These are phyloP conservation scores for Perdita meconis DNA, from an alignment of 2,888 invertebrate genomes.

Conservation along the genomic window DNA sequence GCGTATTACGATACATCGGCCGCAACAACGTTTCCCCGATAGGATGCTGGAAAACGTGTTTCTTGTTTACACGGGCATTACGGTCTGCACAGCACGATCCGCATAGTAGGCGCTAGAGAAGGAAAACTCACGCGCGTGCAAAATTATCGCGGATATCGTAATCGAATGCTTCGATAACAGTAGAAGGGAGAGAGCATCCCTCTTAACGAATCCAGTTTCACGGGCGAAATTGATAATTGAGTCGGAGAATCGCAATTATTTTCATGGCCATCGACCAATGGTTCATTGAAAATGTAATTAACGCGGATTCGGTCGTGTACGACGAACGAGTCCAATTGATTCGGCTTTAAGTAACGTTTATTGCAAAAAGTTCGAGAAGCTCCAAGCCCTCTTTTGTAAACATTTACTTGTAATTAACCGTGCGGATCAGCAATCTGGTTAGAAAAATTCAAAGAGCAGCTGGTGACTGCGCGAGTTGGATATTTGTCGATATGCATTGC, in stretches of 20 bases:
- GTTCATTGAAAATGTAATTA: neutral
- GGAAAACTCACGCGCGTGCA: slow-evolving; percentile 10
- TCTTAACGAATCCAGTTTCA: neutral
- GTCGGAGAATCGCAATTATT: neutral
- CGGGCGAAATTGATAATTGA: slow-evolving; percentile 1
- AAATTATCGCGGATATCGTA: neutral
- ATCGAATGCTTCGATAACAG: neutral
- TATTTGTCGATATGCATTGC: slow-evolving; percentile 35
- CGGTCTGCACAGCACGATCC: slow-evolving; percentile 22
- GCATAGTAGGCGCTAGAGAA: slow-evolving; percentile 1
- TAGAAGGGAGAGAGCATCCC: neutral
- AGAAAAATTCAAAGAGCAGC: neutral
- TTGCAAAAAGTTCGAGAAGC: neutral
- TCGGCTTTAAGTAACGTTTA: slow-evolving; percentile 2
- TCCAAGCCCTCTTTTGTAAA: slow-evolving; percentile 14
- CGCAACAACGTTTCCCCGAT: slow-evolving; percentile 48
- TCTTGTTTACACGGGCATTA: slow-evolving; percentile 37
- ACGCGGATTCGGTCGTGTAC: neutral
- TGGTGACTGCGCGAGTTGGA: neutral
- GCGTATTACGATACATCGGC: slow-evolving; percentile 45
- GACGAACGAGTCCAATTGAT: slow-evolving; percentile 1
- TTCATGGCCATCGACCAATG: neutral
- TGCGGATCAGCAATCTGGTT: neutral
- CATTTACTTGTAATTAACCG: slow-evolving; percentile 13
- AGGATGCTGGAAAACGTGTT: slow-evolving; percentile 38